Conservation (phyloP, 2,888 invertebrate species). For the Macrophya alboannulata region DNA sequence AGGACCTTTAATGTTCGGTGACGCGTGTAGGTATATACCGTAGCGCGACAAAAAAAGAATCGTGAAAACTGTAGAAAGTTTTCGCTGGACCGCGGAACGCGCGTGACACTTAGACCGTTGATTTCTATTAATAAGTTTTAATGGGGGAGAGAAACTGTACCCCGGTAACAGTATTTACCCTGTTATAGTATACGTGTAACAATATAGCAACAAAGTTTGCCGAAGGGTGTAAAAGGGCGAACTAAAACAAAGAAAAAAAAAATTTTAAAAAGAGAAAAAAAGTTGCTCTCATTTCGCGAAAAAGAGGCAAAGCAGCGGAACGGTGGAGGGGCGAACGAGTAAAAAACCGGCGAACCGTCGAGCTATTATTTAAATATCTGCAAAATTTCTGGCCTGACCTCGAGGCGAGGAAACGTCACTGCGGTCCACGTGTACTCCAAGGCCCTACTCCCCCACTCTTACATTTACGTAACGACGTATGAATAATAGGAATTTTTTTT, state of each 20-base stretch:
- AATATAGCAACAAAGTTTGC: not conserved
- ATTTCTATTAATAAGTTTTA: slow-evolving; percentile 40
- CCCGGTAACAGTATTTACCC: not conserved
- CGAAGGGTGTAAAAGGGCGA: not conserved
- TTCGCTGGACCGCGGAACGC: slow-evolving; percentile 23
- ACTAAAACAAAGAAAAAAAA: not conserved
- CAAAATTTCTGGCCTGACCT: slow-evolving; percentile 42
- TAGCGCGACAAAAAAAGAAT: slow-evolving; percentile 9
- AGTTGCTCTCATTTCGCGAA: slow-evolving; percentile 11
- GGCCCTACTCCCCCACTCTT: slow-evolving; percentile 55
- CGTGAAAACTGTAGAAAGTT: slow-evolving; percentile 42
- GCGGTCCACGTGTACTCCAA: slow-evolving; percentile 64
- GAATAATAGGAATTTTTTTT: not conserved
- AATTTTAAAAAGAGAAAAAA: not conserved
- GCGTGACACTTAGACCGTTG: slow-evolving; percentile 33
- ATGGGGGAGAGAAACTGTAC: slow-evolving; percentile 22
- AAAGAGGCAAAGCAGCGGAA: not conserved
- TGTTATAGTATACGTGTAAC: not conserved
- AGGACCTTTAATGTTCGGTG: slow-evolving; percentile 1
- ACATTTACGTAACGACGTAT: slow-evolving; percentile 23
- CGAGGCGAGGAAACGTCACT: slow-evolving; percentile 62
- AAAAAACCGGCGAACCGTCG: slow-evolving; percentile 4
- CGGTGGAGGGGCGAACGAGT: not conserved
- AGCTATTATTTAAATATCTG: slow-evolving; percentile 49
- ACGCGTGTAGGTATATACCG: not conserved